Evolutionary conservation across 1,140 invertebrate species (phyloP).

Genomic region (Dufourea novaeangliae): DNA sequence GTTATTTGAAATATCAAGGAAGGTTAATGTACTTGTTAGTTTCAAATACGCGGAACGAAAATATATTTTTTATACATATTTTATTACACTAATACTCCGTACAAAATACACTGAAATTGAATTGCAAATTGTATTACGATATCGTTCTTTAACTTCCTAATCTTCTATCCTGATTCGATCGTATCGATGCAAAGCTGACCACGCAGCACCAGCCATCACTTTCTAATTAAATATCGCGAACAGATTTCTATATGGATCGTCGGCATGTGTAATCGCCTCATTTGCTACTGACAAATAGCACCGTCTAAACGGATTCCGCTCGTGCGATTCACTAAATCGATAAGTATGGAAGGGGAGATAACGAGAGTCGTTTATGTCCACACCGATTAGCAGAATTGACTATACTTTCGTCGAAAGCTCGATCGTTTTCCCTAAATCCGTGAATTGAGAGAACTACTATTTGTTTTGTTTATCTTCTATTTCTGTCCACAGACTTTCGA

Average conservation of each 20-base stretch:
- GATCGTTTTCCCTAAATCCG: constrained; percentile 53
- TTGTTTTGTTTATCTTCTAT: background rate
- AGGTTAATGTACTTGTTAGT: too few species aligned
- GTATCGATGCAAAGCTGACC: constrained; percentile 8
- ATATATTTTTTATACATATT: too few species aligned
- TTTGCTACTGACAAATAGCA: constrained; percentile 67
- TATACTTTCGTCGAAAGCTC: constrained; percentile 42
- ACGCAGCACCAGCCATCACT: constrained; percentile 37
- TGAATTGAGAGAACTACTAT: constrained; percentile 1
- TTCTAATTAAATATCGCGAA: constrained; percentile 64
- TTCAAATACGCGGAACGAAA: too few species aligned
- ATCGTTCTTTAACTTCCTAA: constrained; percentile 14
- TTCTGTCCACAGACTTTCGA: background rate
- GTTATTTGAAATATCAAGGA: too few species aligned
- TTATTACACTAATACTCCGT: too few species aligned
- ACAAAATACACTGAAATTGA: too few species aligned
- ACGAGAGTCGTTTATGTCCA: constrained; percentile 66
- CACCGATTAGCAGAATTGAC: constrained; percentile 61
- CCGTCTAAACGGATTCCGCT: constrained; percentile 65
- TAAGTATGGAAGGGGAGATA: constrained; percentile 63
- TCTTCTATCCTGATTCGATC: constrained; percentile 4
- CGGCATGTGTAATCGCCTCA: constrained; percentile 60
- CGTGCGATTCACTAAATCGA: constrained; percentile 65
- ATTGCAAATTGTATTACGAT: background rate
- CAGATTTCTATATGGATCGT: constrained; percentile 29